Conservation (phyloP, 2,797 vertebrate genomes). For the Pseudopleuronectes americanus region DNA sequence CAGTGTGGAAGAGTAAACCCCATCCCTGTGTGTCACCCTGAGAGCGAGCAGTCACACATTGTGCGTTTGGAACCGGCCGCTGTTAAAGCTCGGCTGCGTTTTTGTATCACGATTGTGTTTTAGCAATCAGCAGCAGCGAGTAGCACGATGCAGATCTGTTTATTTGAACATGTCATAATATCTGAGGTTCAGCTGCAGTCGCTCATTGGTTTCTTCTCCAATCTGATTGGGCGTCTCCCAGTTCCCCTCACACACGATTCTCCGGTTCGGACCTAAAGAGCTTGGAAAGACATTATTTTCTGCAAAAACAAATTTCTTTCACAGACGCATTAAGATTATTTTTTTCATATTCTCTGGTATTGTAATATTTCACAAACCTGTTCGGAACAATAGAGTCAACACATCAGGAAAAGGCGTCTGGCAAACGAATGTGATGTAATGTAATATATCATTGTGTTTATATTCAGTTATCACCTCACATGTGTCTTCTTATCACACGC, state of each 20-base stretch:
- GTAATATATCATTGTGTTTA: slow-evolving; percentile 23
- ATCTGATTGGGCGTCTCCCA: slow-evolving; percentile 39
- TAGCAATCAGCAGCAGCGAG: slow-evolving; percentile 53
- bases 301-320: slow-evolving; percentile 4
- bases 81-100: slow-evolving; percentile 6
- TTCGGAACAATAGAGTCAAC: slow-evolving; percentile 24
- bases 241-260: slow-evolving; percentile 15
- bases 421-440: slow-evolving; percentile 11
- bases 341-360: not conserved
- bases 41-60: slow-evolving; percentile 45
- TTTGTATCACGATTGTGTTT: slow-evolving; percentile 54
- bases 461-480: slow-evolving; percentile 29
- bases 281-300: slow-evolving; percentile 10
- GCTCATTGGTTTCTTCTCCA: slow-evolving; percentile 45
- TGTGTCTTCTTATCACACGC: slow-evolving; percentile 16
- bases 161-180: slow-evolving; percentile 64
- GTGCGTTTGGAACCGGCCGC: slow-evolving; percentile 27
- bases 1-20: slow-evolving; percentile 36
- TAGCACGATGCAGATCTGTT: slow-evolving; percentile 55
- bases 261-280: slow-evolving; percentile 11
- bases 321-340: not conserved
- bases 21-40: slow-evolving; percentile 36
- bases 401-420: slow-evolving; percentile 10
- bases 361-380: slow-evolving; percentile 9
- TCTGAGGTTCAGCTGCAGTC: slow-evolving; percentile 39